phyloP scores from a whole-genome alignment of 2,888 invertebrate species.

The Arctia plantaginis region DNA sequence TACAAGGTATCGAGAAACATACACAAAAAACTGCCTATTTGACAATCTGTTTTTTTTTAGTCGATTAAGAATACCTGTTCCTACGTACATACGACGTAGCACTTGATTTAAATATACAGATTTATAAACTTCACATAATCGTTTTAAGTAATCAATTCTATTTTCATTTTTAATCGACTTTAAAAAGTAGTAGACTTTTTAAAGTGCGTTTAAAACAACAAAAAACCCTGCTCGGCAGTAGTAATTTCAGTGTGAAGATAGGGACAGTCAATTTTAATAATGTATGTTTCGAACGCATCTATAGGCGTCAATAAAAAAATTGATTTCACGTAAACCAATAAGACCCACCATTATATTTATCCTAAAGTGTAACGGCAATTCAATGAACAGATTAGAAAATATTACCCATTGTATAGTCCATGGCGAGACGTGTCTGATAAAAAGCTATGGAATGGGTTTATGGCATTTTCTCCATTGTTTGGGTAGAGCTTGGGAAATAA shows the following conservation, averaged over 20 bases:
- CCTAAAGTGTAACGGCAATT: slow-evolving; percentile 2
- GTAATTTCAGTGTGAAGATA: too few species aligned
- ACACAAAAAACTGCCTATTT: too few species aligned
- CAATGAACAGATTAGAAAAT: slow-evolving; percentile 12
- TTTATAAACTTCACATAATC: too few species aligned
- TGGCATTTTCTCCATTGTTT: slow-evolving; percentile 46
- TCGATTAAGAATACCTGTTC: too few species aligned
- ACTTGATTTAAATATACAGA: too few species aligned
- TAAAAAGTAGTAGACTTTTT: background rate
- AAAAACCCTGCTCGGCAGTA: too few species aligned
- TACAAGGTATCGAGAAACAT: too few species aligned
- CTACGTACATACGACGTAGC: too few species aligned
- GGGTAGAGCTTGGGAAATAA: slow-evolving; percentile 37
- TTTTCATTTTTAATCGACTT: background rate
- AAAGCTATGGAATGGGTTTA: slow-evolving; percentile 22
- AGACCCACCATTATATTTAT: background rate
- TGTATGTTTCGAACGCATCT: background rate
- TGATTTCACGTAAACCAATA: background rate
- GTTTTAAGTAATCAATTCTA: too few species aligned
- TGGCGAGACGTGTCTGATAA: slow-evolving; percentile 8
- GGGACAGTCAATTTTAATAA: too few species aligned
- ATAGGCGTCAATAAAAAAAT: background rate
- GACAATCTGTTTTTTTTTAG: too few species aligned
- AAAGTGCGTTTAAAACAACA: too few species aligned
- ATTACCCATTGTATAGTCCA: slow-evolving; percentile 4